These are phyloP conservation scores for Harmothoe impar DNA, from an alignment of 2,888 invertebrate genomes.

Conservation along the genomic window DNA sequence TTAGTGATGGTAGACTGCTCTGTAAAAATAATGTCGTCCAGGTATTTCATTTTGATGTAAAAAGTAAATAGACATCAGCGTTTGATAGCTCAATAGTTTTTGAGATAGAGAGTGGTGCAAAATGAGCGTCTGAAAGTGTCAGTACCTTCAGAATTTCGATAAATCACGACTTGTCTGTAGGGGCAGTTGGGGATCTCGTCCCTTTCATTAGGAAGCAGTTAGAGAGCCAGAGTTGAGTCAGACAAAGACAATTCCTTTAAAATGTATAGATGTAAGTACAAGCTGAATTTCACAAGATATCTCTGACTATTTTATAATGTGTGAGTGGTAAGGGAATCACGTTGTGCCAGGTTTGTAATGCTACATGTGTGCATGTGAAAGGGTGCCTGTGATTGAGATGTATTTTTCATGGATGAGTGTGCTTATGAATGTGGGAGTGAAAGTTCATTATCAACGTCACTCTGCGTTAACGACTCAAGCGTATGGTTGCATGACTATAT, in stretches of 20 bases:
- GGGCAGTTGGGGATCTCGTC: too few species aligned
- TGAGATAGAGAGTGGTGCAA: too few species aligned
- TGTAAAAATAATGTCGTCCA: not conserved
- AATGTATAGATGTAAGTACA: not conserved
- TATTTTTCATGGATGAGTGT: constrained; percentile 46
- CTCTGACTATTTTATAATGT: constrained; percentile 25
- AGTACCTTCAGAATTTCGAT: too few species aligned
- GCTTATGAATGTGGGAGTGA: constrained; percentile 39
- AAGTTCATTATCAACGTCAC: constrained; percentile 26
- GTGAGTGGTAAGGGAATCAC: not conserved
- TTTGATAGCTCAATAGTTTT: too few species aligned
- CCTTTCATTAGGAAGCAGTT: too few species aligned
- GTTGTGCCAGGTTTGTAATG: not conserved
- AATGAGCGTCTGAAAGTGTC: too few species aligned
- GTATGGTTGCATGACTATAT: not conserved
- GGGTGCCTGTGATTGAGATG: not conserved
- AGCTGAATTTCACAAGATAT: constrained; percentile 36
- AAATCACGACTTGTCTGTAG: too few species aligned
- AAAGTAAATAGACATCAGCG: too few species aligned
- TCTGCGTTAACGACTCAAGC: not conserved
- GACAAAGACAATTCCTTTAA: not conserved
- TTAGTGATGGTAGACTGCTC: constrained; percentile 9
- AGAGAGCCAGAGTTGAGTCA: not conserved
- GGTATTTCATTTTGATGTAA: not conserved
- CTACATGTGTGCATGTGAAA: constrained; percentile 16